A percentile compares a stretch with the other conserved stretches of the same genome.
These are phyloP conservation scores for Aythya baeri DNA, from an alignment of 2,113 vertebrate species.

Conservation along the genomic window DNA sequence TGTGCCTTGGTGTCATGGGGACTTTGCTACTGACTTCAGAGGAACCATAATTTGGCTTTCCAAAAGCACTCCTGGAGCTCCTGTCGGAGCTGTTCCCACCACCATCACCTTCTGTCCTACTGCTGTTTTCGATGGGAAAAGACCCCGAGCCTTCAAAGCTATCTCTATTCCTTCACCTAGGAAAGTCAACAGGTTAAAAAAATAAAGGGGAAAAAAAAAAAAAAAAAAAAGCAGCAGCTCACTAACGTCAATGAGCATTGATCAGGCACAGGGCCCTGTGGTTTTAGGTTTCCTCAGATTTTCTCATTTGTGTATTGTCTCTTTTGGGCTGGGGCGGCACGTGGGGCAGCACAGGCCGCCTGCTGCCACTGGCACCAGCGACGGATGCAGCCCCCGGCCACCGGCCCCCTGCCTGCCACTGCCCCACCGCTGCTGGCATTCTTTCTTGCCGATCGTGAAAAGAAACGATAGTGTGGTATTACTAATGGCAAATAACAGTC, in stretches of 20 bases:
- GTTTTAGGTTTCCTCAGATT: not conserved
- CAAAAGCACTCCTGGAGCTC: not conserved
- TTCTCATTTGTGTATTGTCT: too few species aligned
- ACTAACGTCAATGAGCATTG: not conserved
- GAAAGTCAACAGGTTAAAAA: not conserved
- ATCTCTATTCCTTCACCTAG: not conserved
- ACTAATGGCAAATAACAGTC: slow-evolving; percentile 78
- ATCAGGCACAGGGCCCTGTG: not conserved
- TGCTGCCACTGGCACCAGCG: too few species aligned
- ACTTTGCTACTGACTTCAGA: not conserved
- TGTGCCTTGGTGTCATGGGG: not conserved
- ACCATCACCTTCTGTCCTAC: not conserved
- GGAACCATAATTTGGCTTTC: not conserved
- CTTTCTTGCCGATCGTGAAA: slow-evolving; percentile 74
- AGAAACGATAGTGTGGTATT: slow-evolving; percentile 67
- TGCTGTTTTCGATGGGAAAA: not conserved
- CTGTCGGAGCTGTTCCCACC: not conserved
- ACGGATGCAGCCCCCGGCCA: too few species aligned
- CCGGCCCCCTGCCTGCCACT: not conserved
- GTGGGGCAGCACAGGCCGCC: too few species aligned
- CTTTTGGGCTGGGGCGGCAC: too few species aligned
- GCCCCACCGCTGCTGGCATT: slow-evolving; percentile 15
- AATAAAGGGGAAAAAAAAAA: not conserved
- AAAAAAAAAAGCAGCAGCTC: not conserved
- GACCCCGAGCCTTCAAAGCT: not conserved